phyloP scores from a whole-genome alignment of 2,113 vertebrate genomes.

The Onychorhynchus coronatus region DNA sequence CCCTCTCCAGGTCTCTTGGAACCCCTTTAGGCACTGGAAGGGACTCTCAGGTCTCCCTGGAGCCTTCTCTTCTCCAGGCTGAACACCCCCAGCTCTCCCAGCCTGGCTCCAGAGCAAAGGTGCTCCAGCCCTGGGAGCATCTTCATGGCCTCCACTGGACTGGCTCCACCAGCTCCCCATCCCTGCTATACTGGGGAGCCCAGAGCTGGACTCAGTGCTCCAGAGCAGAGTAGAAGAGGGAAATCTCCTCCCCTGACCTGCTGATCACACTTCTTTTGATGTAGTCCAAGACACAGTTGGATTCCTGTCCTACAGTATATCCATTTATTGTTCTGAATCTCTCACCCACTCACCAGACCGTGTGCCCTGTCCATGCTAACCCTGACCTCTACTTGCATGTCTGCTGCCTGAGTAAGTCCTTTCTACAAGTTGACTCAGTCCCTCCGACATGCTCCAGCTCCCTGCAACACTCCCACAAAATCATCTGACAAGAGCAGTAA shows the following conservation, averaged over 20 bases:
- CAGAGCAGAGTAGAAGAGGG: neutral
- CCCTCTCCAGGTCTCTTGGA: neutral
- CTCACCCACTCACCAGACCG: neutral
- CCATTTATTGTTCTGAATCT: neutral
- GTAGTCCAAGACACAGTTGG: neutral
- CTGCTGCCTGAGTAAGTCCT: neutral
- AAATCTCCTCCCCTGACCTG: neutral
- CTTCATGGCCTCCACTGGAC: neutral
- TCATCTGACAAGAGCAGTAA: neutral
- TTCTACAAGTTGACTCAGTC: neutral
- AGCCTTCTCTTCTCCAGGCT: neutral
- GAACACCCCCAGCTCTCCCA: neutral
- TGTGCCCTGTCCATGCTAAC: neutral
- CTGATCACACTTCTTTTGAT: neutral
- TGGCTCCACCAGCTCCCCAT: neutral
- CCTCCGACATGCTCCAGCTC: neutral
- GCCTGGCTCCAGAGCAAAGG: neutral
- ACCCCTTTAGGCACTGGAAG: rapidly evolving
- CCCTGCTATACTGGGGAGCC: rapidly evolving
- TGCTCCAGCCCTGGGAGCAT: neutral
- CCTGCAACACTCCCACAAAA: neutral
- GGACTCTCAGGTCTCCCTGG: neutral
- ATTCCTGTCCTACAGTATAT: neutral
- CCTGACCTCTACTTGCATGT: neutral
- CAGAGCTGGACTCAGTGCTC: neutral